Conservation (phyloP, 2,113 vertebrate genomes). For the Cyprinodon variegatus region DNA sequence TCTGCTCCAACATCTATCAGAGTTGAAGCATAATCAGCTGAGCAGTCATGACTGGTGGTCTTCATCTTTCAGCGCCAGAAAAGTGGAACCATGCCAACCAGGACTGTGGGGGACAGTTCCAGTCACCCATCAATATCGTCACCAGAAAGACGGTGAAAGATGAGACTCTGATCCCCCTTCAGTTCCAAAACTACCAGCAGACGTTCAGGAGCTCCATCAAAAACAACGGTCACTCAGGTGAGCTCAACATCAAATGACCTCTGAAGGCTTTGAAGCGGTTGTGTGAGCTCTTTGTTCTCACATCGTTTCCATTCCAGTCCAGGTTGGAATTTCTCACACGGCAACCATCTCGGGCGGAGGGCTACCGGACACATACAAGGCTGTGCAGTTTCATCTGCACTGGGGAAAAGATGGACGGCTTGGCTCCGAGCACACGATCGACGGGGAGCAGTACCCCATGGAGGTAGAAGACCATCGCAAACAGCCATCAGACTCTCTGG, state of each 20-base stretch:
- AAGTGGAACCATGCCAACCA: slow-evolving; percentile 56
- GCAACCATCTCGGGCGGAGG: slow-evolving; percentile 77
- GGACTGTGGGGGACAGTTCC: slow-evolving; percentile 54
- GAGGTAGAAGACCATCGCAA: slow-evolving; percentile 80
- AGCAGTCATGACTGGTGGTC: neutral
- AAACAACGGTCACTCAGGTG: slow-evolving; percentile 82
- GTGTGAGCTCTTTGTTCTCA: neutral
- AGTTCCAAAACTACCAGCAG: slow-evolving; percentile 74
- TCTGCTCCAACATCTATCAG: neutral
- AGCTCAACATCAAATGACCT: neutral
- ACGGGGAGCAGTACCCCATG: slow-evolving; percentile 88
- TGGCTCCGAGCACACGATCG: slow-evolving; percentile 88
- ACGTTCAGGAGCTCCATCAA: slow-evolving; percentile 58
- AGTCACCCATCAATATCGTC: slow-evolving; percentile 82
- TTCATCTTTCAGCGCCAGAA: slow-evolving; percentile 66
- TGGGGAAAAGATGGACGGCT: slow-evolving; percentile 77
- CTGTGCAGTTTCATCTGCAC: slow-evolving; percentile 88
- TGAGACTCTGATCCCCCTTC: slow-evolving; percentile 61
- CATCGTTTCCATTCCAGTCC: slow-evolving; percentile 73
- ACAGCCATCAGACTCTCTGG: too few species aligned
- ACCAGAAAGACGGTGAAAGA: slow-evolving; percentile 75
- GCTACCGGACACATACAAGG: slow-evolving; percentile 79
- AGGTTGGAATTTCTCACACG: slow-evolving; percentile 59
- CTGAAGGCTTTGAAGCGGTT: neutral
- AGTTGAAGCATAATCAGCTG: neutral